Evolutionary conservation across 2,797 vertebrate genomes (phyloP).

Genomic region (Coregonus ussuriensis): DNA sequence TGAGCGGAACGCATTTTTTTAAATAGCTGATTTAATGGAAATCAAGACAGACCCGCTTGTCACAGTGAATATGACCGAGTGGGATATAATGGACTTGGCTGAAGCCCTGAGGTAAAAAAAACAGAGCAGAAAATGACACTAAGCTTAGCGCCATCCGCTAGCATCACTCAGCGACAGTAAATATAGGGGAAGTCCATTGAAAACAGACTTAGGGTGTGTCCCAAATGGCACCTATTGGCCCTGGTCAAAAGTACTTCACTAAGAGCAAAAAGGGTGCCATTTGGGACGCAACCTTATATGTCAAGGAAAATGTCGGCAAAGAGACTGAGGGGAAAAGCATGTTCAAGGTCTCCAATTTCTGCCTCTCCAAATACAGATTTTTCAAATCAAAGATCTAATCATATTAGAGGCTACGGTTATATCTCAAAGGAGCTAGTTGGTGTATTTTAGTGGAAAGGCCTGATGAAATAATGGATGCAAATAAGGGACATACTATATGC

Average conservation of each 20-base stretch:
- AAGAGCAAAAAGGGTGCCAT: not conserved
- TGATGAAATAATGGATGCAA: not conserved
- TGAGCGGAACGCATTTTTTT: constrained; percentile 1
- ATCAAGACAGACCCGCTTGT: constrained; percentile 11
- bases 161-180: not conserved
- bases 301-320: constrained; percentile 5
- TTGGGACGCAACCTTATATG: not conserved
- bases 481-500: not conserved
- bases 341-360: not conserved
- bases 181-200: not conserved
- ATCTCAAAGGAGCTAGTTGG: not conserved
- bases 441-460: not conserved
- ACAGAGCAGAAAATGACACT: not conserved
- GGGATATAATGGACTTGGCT: constrained; percentile 13
- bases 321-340: constrained; percentile 1
- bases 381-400: not conserved
- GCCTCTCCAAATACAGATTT: not conserved
- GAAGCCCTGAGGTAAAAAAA: constrained; percentile 13
- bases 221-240: not conserved
- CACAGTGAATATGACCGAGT: constrained; percentile 3
- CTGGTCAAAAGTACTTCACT: no score
- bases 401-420: not conserved
- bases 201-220: not conserved
- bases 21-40: constrained; percentile 16
- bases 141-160: not conserved